Conservation (phyloP, 2,888 invertebrate genomes). For the Diadegma fenestrale region DNA sequence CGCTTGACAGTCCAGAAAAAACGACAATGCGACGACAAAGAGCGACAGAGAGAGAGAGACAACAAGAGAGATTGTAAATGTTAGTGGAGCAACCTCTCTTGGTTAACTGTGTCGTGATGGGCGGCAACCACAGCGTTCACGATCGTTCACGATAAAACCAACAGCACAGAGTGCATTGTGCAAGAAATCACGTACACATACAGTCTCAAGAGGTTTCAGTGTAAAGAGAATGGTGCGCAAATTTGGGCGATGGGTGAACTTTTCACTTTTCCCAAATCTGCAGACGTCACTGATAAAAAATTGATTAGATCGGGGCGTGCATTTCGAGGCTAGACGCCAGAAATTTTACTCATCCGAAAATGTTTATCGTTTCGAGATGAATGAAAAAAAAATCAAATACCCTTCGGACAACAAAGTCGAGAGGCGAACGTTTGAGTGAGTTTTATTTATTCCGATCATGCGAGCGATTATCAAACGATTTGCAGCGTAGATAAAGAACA, state of each 20-base stretch:
- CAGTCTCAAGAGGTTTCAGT: slow-evolving; percentile 8
- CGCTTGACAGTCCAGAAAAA: slow-evolving; percentile 42
- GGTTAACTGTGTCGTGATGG: slow-evolving; percentile 72
- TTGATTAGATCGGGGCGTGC: neutral
- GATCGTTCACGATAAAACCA: slow-evolving; percentile 70
- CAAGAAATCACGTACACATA: slow-evolving; percentile 55
- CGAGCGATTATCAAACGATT: slow-evolving; percentile 6
- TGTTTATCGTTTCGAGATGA: neutral
- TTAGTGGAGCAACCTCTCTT: slow-evolving; percentile 73
- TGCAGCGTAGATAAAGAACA: slow-evolving; percentile 33
- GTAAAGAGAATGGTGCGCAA: neutral
- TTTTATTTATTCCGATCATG: slow-evolving; percentile 6
- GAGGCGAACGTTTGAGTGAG: neutral
- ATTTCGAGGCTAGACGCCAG: neutral
- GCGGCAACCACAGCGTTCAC: slow-evolving; percentile 69
- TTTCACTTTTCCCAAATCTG: neutral
- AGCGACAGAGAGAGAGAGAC: slow-evolving; percentile 35
- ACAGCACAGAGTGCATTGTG: slow-evolving; percentile 66
- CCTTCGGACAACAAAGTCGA: neutral
- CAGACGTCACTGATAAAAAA: neutral
- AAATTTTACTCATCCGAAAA: neutral
- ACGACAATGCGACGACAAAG: slow-evolving; percentile 40
- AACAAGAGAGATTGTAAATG: slow-evolving; percentile 68
- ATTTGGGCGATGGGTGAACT: slow-evolving; percentile 4
- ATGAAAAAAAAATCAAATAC: neutral